Conservation (phyloP, 2,888 invertebrate genomes). For the Tetragonisca angustula region DNA sequence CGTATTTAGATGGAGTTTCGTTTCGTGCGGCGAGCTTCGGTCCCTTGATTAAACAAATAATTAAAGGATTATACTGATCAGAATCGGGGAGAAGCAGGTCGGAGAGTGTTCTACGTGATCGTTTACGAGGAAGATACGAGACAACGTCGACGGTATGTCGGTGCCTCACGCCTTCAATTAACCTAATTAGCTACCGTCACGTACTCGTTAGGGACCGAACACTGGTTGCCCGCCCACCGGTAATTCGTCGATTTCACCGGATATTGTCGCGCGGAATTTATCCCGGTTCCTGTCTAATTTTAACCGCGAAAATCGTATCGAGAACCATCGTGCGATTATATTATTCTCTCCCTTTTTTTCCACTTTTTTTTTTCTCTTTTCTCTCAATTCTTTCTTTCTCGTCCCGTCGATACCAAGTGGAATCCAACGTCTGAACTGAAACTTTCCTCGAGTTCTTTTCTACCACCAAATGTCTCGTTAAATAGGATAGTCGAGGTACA, state of each 20-base stretch:
- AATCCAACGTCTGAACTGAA: too few relatives aligned
- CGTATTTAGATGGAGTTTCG: background rate
- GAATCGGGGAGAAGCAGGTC: slow-evolving; percentile 42
- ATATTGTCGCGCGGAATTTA: slow-evolving; percentile 32
- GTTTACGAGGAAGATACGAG: slow-evolving; percentile 47
- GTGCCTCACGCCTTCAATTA: slow-evolving; percentile 69
- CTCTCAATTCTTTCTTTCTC: background rate
- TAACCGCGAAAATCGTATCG: background rate
- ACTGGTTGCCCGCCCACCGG: slow-evolving; percentile 34
- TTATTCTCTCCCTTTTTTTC: background rate
- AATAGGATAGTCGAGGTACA: too few relatives aligned
- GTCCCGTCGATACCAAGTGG: background rate
- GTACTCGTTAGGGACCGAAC: slow-evolving; percentile 57
- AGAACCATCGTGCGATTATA: background rate
- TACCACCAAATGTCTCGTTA: too few relatives aligned
- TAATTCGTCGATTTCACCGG: slow-evolving; percentile 52
- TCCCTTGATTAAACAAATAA: slow-evolving; percentile 39
- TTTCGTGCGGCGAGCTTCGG: background rate
- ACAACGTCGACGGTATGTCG: slow-evolving; percentile 40
- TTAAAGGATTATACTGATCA: slow-evolving; percentile 32
- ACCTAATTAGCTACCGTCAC: slow-evolving; percentile 71
- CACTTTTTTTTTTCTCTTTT: background rate
- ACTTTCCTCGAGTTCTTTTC: too few relatives aligned
- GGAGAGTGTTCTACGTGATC: slow-evolving; percentile 36
- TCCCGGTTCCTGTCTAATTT: background rate